These are phyloP conservation scores for Emberiza fucata DNA, from an alignment of 2,113 vertebrate species.

Conservation along the genomic window DNA sequence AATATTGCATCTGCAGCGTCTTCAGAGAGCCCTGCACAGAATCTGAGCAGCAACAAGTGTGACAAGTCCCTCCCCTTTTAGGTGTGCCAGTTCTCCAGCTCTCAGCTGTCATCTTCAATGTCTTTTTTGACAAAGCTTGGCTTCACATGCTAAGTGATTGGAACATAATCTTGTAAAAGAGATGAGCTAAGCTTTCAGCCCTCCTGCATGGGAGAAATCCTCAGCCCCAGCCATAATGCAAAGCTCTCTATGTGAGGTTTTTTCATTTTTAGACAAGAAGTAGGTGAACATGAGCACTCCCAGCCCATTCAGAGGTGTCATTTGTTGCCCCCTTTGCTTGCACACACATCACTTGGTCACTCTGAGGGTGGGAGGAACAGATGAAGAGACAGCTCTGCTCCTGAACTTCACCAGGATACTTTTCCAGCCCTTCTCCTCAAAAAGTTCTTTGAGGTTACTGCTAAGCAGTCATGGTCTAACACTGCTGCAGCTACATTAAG, in stretches of 20 bases:
- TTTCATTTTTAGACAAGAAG: background rate
- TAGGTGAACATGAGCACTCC: fast-evolving
- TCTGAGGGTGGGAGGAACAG: background rate
- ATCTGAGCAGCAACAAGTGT: background rate
- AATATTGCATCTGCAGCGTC: background rate
- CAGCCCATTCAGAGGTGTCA: background rate
- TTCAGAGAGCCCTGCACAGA: background rate
- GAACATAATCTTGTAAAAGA: background rate
- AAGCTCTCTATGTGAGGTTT: background rate
- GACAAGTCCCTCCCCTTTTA: background rate
- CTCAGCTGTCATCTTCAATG: background rate
- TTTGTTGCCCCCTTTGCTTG: background rate
- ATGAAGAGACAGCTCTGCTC: background rate
- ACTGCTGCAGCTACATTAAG: background rate
- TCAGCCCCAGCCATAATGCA: background rate
- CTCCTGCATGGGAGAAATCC: background rate
- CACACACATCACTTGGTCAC: fast-evolving
- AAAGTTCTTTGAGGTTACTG: background rate
- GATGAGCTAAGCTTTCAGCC: background rate
- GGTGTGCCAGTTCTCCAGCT: background rate
- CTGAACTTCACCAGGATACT: background rate
- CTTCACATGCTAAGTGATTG: background rate
- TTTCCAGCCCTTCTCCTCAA: background rate
- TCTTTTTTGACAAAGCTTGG: background rate
- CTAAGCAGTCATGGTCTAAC: background rate